Conservation (phyloP, 2,797 vertebrate species). For the Dromococcyx pavoninus region DNA sequence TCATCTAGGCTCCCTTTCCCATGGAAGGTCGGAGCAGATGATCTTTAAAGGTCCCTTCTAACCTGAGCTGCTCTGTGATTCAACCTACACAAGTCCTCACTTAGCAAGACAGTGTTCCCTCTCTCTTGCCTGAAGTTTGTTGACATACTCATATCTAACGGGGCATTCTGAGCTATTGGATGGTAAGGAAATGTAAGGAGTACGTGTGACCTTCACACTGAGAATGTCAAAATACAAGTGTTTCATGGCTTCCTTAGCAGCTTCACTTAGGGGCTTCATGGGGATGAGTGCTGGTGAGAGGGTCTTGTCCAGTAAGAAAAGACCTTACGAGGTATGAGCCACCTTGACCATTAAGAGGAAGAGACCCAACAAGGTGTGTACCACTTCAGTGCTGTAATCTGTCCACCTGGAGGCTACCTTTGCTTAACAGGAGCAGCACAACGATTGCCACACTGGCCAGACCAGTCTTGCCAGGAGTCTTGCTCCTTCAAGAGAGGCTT, state of each 20-base stretch:
- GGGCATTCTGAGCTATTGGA: neutral
- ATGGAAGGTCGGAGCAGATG: neutral
- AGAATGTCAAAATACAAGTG: neutral
- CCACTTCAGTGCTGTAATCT: neutral
- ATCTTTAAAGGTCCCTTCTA: neutral
- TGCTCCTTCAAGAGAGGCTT: neutral
- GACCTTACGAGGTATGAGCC: neutral
- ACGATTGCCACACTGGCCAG: neutral
- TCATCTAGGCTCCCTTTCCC: neutral
- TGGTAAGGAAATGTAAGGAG: neutral
- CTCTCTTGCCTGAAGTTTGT: neutral
- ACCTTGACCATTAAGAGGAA: neutral
- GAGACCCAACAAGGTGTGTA: neutral
- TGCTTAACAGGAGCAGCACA: neutral
- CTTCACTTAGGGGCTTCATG: neutral
- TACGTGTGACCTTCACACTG: rapidly evolving
- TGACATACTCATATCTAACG: neutral
- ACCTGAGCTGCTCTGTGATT: neutral
- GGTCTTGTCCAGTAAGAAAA: neutral
- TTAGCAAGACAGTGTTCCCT: neutral
- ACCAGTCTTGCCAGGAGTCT: neutral
- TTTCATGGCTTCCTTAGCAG: neutral
- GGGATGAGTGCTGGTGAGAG: neutral
- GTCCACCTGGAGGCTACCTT: neutral
- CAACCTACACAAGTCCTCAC: neutral